phyloP scores from a whole-genome alignment of 1,140 invertebrate genomes.

The Limonius californicus region DNA sequence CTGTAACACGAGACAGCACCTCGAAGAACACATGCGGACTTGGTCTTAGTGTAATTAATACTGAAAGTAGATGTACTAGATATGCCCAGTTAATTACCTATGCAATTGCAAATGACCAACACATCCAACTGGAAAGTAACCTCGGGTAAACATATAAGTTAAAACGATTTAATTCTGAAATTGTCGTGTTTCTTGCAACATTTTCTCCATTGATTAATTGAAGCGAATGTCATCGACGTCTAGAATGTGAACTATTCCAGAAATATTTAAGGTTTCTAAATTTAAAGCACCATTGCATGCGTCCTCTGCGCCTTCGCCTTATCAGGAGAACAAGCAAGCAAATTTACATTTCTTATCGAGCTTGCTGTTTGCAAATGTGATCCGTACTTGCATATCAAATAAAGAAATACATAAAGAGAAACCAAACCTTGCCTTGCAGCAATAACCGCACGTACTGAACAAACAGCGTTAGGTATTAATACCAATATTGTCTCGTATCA shows the following conservation, averaged over 20 bases:
- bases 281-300: not conserved
- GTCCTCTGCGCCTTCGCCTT: not conserved
- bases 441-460: not conserved
- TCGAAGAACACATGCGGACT: too few species aligned
- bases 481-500: not conserved
- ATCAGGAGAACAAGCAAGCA: not conserved
- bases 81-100: not conserved
- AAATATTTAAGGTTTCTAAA: not conserved
- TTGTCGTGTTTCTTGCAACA: too few species aligned
- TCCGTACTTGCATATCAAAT: not conserved
- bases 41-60: too few species aligned
- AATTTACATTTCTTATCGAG: not conserved
- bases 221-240: too few species aligned
- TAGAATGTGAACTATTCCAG: not conserved
- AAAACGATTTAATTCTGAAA: too few species aligned
- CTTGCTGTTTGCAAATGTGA: not conserved
- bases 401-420: not conserved
- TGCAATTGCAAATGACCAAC: too few species aligned
- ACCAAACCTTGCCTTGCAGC: not conserved
- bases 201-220: too few species aligned
- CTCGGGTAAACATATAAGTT: too few species aligned
- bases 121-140: too few species aligned
- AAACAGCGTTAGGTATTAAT: not conserved
- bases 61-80: too few species aligned
- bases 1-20: too few species aligned